These are phyloP conservation scores for Grapholita molesta DNA, from an alignment of 1,140 invertebrate species.

Conservation along the genomic window DNA sequence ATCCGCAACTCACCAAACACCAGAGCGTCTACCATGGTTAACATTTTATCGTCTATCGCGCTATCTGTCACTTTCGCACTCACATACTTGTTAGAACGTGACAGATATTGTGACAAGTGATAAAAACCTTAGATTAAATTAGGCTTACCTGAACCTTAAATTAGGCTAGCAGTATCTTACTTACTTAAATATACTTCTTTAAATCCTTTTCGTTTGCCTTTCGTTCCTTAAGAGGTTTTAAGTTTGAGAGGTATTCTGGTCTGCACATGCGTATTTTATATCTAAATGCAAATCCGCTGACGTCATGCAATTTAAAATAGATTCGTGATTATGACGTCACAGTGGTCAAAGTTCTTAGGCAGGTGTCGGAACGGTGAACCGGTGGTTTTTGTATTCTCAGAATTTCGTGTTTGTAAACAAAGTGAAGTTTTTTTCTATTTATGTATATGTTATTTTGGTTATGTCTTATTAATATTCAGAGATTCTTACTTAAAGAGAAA, in stretches of 20 bases:
- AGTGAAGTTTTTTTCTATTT: not conserved
- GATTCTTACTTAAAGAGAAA: not conserved
- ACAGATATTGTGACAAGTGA: no score
- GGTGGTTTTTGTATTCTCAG: not conserved
- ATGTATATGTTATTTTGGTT: not conserved
- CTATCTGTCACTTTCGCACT: no score
- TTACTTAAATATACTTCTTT: no score
- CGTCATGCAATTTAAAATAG: not conserved
- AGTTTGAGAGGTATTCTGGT: not conserved
- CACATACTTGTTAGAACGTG: no score
- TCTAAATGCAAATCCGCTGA: not conserved
- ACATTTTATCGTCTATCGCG: no score
- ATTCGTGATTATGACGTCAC: not conserved
- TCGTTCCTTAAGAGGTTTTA: not conserved
- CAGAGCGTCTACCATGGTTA: no score
- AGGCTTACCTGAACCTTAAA: no score
- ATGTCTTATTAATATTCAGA: not conserved
- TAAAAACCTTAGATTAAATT: no score
- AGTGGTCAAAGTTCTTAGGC: not conserved
- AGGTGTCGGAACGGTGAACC: not conserved
- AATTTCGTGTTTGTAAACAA: not conserved
- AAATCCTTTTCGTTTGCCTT: no score
- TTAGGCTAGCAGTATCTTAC: no score
- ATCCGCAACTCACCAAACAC: no score
- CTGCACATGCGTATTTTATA: not conserved